Evolutionary conservation across 2,888 invertebrate genomes (phyloP).

Genomic region (Cephus sareptanus): DNA sequence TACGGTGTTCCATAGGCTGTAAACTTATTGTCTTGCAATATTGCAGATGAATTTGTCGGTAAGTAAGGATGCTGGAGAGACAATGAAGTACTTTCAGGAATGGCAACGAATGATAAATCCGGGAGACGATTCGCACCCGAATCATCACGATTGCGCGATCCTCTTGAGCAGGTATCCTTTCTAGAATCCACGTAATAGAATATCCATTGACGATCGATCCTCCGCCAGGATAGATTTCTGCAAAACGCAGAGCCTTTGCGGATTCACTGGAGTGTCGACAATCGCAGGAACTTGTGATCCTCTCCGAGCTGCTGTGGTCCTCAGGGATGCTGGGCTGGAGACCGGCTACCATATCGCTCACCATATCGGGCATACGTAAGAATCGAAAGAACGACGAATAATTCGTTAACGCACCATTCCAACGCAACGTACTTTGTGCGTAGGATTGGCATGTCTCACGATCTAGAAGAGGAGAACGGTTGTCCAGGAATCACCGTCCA

Average conservation of each 20-base stretch:
- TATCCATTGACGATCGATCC: conserved; percentile 15
- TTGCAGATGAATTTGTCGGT: conserved; percentile 58
- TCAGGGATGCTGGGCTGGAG: conserved; percentile 70
- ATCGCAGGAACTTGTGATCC: conserved; percentile 71
- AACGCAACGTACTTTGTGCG: background rate
- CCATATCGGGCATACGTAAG: conserved; percentile 72
- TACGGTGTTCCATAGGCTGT: background rate
- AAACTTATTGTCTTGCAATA: background rate
- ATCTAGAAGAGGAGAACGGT: conserved; percentile 47
- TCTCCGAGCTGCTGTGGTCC: conserved; percentile 68
- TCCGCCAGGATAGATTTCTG: conserved; percentile 61
- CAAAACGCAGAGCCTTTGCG: conserved; percentile 52
- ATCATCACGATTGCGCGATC: conserved; percentile 72
- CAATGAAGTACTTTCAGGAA: conserved; percentile 69
- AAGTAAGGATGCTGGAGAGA: conserved; percentile 67
- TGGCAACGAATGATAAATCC: conserved; percentile 71
- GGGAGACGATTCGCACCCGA: conserved; percentile 68
- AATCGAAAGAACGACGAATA: background rate
- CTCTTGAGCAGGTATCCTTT: conserved; percentile 68
- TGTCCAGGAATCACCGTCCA: conserved; percentile 43
- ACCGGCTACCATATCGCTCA: conserved; percentile 71
- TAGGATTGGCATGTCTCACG: conserved; percentile 59
- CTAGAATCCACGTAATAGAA: background rate
- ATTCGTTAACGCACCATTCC: background rate
- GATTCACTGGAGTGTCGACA: conserved; percentile 69